Base-by-base conservation (phyloP, 2,888 invertebrate species). In the Buathra laborator region DNA sequence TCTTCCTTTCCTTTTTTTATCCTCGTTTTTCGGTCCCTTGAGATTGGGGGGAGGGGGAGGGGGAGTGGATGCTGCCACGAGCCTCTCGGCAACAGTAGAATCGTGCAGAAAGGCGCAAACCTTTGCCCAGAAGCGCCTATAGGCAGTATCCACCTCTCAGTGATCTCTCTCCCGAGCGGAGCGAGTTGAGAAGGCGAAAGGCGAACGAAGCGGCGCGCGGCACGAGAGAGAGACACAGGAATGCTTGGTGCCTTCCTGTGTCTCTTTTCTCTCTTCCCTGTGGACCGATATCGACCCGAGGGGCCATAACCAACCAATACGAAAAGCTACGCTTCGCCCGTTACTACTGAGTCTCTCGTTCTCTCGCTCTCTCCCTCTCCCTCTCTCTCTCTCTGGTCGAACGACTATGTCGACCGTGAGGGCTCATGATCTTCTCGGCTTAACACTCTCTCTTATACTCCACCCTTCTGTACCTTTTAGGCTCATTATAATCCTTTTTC, bases 231-330 rank as follows among this genome's bases (percentile, higher is more conserved):
- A 67, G 62, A 16, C 67, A 71, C 43, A 66, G 84, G 86, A 70
- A 80, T 75, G 80, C 59, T 32, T 66, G 62, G 62, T 19, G 56
- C 19, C 56, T 56, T 56, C 19, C 84, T 85, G 24, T 68, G 46
- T 59, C 51, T 81, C 83, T 62, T 81, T 70, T 71, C 72, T 24
- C 81, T 84, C 84, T 88, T 88, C 79, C 83, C 87, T 83, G 84
- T 85, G 88, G 86, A 84, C 87, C 87, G 87, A 90, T 91, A 91
- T 91, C 91, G 91, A 91, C 86, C 90, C 90, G 75, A 81, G 79
- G 48, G 32, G 29, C 29, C 32, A 7, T 87, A 85, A 86, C 86
- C 88, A 85, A 87, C 89, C 89, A 87, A 91, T 89, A 89, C 90
- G 88, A 86, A 88, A 89, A 90, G 87, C 89, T 89, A 89, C 88